Percentiles rank a stretch among this genome's conserved stretches.
These are phyloP conservation scores for Siderastrea siderea DNA, from an alignment of 92 coral and sea anemone species.

Conservation along the genomic window DNA sequence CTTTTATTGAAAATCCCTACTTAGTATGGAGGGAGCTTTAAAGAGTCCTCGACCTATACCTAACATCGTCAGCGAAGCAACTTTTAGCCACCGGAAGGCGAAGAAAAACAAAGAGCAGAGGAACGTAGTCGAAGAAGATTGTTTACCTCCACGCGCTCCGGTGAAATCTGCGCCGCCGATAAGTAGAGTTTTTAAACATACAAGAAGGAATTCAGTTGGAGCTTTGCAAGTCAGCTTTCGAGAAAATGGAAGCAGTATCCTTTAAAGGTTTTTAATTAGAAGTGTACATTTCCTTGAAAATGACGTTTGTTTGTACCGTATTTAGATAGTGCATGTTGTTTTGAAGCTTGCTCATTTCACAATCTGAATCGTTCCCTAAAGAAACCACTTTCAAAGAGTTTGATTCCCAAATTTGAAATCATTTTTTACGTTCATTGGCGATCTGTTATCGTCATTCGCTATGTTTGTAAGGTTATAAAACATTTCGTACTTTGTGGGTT, in stretches of 20 bases:
- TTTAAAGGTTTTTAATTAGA: constrained; percentile 40
- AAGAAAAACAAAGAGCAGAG: constrained; percentile 50
- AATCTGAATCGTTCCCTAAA: too few relatives aligned
- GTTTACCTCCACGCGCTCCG: constrained; percentile 98
- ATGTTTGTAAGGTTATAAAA: too few relatives aligned
- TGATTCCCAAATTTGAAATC: too few relatives aligned
- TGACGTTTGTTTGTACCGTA: neutral
- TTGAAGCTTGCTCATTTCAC: neutral
- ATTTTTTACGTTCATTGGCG: too few relatives aligned
- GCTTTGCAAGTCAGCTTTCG: constrained; percentile 95
- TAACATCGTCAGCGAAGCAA: constrained; percentile 81
- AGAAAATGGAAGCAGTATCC: constrained; percentile 92
- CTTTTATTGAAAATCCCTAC: constrained; percentile 8
- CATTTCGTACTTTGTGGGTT: too few relatives aligned
- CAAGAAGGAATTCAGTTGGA: constrained; percentile 81
- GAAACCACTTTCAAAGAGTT: too few relatives aligned
- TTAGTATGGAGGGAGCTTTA: constrained; percentile 77
- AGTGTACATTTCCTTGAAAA: neutral
- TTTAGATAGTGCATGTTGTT: neutral
- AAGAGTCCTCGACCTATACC: constrained; percentile 99
- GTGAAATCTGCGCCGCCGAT: constrained; percentile 99
- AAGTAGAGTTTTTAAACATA: constrained; percentile 95
- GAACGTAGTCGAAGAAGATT: constrained; percentile 70
- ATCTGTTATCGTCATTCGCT: too few relatives aligned
- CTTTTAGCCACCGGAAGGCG: constrained; percentile 94